Base-by-base conservation (phyloP, 2,113 vertebrate species). In the Peucedramus taeniatus region DNA sequence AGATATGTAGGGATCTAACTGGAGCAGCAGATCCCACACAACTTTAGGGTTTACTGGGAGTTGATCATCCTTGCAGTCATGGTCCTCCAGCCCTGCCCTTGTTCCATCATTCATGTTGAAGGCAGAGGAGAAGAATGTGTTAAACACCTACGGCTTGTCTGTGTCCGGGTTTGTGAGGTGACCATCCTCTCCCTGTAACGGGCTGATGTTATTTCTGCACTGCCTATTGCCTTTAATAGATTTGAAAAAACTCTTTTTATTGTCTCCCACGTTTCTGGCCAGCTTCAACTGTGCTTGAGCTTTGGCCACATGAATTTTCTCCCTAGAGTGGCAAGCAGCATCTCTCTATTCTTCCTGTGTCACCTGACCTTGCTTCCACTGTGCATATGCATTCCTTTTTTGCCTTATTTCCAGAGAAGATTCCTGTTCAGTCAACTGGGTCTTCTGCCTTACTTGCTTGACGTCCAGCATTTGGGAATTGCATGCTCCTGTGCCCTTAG, bases 21-120 rank as follows among this genome's bases (percentile, higher is more conserved):
- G 28, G 23, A 47, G 11, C 28, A 81, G 42, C n/a, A 57, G 40
- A 65, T 56, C 12, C 15, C 0, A 0, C 23, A 40, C 8, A 49
- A 3, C 57, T 57, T 75, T 51, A 30, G 50, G 10, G 12, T 20
- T 74, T n/a, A 24, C 12, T 56, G 28, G 19, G 20, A 57, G 20
- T n/a, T 40, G 30, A 57, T 39, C 12, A 40, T 47, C 44, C n/a
- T 74, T n/a, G 3, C 4, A 5, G 13, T 56, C 42, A 16, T 20
- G 30, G 30, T n/a, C 15, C 42, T 65, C 24, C 24, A 26, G 42
- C 60, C 64, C 50, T 64, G 11, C 17, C 33, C 27, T 37, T 54
- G 39, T 13, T 63, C 33, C 33, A 14, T 45, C 27, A 22, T 44
- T 33, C 6, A 1, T 33, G 13, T 33, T 33, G 47, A 45, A 39